phyloP scores from a whole-genome alignment of 2,888 invertebrate species.

The Ormyrus thymus region DNA sequence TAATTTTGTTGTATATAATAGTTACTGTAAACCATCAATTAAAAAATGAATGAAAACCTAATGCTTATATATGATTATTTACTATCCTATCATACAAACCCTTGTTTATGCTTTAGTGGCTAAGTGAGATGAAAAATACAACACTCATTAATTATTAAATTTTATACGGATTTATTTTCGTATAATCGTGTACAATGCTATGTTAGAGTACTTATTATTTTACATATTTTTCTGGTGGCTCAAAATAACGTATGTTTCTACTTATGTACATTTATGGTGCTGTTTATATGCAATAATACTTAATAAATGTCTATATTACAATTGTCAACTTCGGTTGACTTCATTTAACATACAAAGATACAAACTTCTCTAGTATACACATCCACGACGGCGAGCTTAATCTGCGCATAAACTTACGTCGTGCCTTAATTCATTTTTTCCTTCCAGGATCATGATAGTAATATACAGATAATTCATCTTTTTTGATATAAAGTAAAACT shows the following conservation, averaged over 20 bases:
- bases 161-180: conserved; percentile 70
- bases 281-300: conserved; percentile 72
- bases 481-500: conserved; percentile 72
- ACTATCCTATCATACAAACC: conserved; percentile 1
- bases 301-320: conserved; percentile 72
- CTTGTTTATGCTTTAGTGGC: neutral
- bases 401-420: conserved; percentile 60
- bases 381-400: conserved; percentile 66
- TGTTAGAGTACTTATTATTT: conserved; percentile 72
- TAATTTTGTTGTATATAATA: conserved; percentile 50
- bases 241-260: conserved; percentile 74
- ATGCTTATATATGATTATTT: conserved; percentile 38
- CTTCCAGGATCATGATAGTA: conserved; percentile 60
- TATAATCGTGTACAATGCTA: conserved; percentile 74
- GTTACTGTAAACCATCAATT: conserved; percentile 42
- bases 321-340: conserved; percentile 62
- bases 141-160: conserved; percentile 52
- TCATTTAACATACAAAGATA: conserved; percentile 73
- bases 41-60: conserved; percentile 39
- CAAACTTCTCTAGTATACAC: conserved; percentile 68
- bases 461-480: conserved; percentile 64
- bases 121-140: conserved; percentile 1
- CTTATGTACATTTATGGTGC: conserved; percentile 73
- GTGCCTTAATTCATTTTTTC: conserved; percentile 58
- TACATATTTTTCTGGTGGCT: conserved; percentile 72